These are phyloP conservation scores for Himalopsyche anomala DNA, from an alignment of 2,888 invertebrate genomes.

Conservation along the genomic window DNA sequence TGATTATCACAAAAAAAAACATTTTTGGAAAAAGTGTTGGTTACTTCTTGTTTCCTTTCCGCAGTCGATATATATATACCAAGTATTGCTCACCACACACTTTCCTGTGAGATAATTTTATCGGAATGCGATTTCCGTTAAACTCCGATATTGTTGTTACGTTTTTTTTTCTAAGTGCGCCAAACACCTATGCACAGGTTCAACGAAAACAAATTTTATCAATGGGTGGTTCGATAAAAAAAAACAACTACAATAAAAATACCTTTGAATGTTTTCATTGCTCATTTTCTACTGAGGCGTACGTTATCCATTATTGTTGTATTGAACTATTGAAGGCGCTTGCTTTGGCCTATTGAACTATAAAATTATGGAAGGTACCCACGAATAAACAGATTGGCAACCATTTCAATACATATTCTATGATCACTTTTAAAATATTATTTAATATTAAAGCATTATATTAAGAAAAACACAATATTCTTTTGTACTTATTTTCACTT, in stretches of 20 bases:
- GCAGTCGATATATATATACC: not conserved
- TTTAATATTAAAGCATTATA: too few relatives aligned
- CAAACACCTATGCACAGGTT: constrained; percentile 54
- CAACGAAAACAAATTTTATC: constrained; percentile 46
- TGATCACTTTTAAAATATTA: too few relatives aligned
- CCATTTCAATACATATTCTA: not conserved
- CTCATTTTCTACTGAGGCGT: constrained; percentile 56
- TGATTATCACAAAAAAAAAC: too few relatives aligned
- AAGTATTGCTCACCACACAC: constrained; percentile 44
- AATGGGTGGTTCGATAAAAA: not conserved
- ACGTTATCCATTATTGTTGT: constrained; percentile 31
- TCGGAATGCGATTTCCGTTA: constrained; percentile 65
- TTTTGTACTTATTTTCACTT: too few relatives aligned
- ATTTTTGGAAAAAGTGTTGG: too few relatives aligned
- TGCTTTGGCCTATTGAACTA: constrained; percentile 49
- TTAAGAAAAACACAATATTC: too few relatives aligned
- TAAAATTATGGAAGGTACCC: not conserved
- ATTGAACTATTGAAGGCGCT: constrained; percentile 58
- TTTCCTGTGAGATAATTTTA: constrained; percentile 63
- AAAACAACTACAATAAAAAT: not conserved
- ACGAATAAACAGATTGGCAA: not conserved
- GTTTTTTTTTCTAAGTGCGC: constrained; percentile 55
- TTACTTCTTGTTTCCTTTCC: too few relatives aligned
- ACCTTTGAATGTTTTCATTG: constrained; percentile 50
- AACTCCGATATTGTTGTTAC: constrained; percentile 36